Percentiles rank a stretch among this genome's conserved stretches.
Conservation (phyloP, 2,888 invertebrate genomes). For the Epiblema foenella region DNA sequence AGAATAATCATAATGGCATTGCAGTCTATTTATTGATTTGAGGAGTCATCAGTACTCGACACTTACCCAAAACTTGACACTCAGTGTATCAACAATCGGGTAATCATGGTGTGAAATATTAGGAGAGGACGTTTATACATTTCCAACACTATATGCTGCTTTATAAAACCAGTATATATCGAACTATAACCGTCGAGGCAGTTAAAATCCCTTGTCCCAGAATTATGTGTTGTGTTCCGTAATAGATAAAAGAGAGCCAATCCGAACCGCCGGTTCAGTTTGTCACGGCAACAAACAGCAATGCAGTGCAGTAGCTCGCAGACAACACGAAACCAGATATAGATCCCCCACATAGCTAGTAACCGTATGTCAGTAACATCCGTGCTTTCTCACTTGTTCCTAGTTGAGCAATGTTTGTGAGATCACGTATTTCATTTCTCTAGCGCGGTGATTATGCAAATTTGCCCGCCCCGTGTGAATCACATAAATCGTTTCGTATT, state of each 20-base stretch:
- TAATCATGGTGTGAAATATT: no score
- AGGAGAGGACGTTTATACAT: no score
- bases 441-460: constrained; percentile 76
- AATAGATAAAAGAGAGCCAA: constrained; percentile 34
- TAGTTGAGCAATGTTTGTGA: constrained; percentile 61
- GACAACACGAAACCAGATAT: constrained; percentile 13
- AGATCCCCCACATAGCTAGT: not conserved
- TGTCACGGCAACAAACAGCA: constrained; percentile 40
- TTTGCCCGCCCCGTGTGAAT: constrained; percentile 66
- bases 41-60: no score
- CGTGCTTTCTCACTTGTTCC: constrained; percentile 50
- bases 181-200: not conserved
- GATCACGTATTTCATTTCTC: constrained; percentile 75
- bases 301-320: constrained; percentile 32
- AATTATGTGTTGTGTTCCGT: constrained; percentile 17
- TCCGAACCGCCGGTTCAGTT: constrained; percentile 23
- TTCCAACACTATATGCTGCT: no score
- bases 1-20: no score
- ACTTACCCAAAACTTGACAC: no score
- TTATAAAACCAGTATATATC: no score
- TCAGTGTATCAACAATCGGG: no score
- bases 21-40: no score
- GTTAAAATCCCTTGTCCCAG: not conserved
- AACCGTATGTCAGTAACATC: constrained; percentile 13
- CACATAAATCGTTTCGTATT: constrained; percentile 79